Evolutionary conservation across 92 coral and sea anemone species (phyloP).

Genomic region (Blastomussa wellsi): DNA sequence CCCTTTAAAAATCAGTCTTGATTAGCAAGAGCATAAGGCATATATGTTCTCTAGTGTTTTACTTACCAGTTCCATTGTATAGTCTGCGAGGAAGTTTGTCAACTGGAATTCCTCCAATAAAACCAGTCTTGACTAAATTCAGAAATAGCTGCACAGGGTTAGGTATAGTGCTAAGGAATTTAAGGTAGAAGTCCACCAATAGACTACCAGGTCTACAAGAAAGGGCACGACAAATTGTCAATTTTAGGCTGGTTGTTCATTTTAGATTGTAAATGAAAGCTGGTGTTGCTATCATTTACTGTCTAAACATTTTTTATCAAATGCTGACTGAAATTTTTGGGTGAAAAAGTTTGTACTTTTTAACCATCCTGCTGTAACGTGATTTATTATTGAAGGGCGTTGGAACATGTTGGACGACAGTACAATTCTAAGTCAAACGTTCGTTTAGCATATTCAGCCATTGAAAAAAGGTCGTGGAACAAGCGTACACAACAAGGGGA

Average conservation of each 20-base stretch:
- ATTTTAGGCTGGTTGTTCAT: background rate
- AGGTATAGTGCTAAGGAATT: conserved; percentile 34
- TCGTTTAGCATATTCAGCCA: too few species aligned
- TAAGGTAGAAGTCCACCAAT: conserved; percentile 46
- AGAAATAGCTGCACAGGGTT: conserved; percentile 45
- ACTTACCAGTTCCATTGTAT: conserved; percentile 55
- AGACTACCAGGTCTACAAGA: conserved; percentile 51
- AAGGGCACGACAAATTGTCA: background rate
- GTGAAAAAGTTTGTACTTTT: background rate
- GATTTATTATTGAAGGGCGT: too few species aligned
- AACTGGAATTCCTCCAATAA: conserved; percentile 48
- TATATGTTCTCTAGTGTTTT: background rate
- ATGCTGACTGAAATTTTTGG: background rate
- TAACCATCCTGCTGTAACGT: background rate
- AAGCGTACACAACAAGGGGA: too few species aligned
- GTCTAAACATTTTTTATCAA: background rate
- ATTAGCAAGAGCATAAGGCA: background rate
- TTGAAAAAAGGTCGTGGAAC: too few species aligned
- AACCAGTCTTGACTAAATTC: conserved; percentile 49
- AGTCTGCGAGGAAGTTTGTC: conserved; percentile 35
- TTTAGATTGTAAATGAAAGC: background rate
- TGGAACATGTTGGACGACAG: too few species aligned
- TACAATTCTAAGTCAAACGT: too few species aligned
- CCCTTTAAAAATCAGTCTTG: background rate
- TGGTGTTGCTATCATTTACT: background rate